phyloP scores from a whole-genome alignment of 2,113 vertebrate genomes.

The Mormoops blainvillei region DNA sequence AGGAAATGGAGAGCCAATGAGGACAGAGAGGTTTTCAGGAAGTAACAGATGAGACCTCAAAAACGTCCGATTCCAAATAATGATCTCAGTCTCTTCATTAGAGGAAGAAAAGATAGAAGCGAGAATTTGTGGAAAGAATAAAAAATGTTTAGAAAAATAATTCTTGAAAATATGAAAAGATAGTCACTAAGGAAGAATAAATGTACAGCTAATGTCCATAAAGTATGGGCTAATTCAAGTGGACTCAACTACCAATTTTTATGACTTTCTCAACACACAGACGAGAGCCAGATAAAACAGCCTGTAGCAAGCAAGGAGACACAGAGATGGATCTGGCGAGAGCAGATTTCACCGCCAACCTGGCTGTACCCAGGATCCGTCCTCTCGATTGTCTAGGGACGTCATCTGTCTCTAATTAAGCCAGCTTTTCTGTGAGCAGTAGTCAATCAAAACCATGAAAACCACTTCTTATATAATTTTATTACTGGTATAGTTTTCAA shows the following conservation, averaged over 20 bases:
- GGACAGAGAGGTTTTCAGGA: not conserved
- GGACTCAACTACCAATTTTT: not conserved
- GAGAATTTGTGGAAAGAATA: not conserved
- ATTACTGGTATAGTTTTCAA: not conserved
- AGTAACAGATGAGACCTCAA: not conserved
- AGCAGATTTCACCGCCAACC: not conserved
- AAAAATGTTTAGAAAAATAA: not conserved
- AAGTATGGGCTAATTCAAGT: not conserved
- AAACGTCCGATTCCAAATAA: not conserved
- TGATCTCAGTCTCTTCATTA: not conserved
- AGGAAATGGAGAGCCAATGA: not conserved
- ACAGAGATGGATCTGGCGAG: not conserved
- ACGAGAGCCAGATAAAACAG: not conserved
- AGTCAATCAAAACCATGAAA: not conserved
- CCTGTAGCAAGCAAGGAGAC: no score
- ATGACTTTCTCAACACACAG: not conserved
- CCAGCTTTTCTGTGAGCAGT: not conserved
- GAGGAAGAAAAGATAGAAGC: not conserved
- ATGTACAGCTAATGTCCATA: not conserved
- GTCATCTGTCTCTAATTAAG: not conserved
- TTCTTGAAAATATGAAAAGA: not conserved
- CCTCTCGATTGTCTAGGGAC: not conserved
- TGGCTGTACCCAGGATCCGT: not conserved
- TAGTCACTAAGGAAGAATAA: not conserved
- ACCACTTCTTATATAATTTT: not conserved